Percentiles rank a stretch among this genome's conserved stretches.
Evolutionary conservation across 2,113 vertebrate species (phyloP).

Genomic region (Dicerorhinus sumatrensis): DNA sequence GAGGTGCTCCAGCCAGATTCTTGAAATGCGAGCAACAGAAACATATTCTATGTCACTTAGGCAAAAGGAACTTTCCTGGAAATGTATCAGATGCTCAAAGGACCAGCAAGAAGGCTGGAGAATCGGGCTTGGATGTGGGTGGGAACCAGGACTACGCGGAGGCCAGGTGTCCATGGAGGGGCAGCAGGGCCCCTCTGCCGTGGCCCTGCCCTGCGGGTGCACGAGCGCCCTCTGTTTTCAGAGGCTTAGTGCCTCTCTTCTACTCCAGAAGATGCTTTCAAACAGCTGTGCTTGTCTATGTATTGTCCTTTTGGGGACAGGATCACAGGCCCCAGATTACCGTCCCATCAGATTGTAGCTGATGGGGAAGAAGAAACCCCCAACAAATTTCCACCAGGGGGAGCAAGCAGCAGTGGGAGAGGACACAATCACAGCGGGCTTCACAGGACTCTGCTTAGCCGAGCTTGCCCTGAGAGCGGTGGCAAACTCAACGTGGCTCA

Average conservation of each 20-base stretch:
- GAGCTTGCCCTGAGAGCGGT: accelerated
- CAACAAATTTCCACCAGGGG: not conserved
- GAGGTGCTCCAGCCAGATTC: not conserved
- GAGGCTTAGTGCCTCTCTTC: not conserved
- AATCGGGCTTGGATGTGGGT: not conserved
- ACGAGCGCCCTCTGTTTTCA: accelerated
- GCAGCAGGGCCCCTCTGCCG: too few relatives aligned
- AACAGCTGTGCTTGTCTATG: accelerated
- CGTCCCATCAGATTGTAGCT: not conserved
- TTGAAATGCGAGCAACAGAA: not conserved
- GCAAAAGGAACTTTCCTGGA: not conserved
- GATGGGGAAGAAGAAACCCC: not conserved
- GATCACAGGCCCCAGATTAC: not conserved
- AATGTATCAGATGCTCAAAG: not conserved
- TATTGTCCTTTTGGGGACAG: not conserved
- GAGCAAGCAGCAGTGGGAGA: not conserved
- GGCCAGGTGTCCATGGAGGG: not conserved
- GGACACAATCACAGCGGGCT: not conserved
- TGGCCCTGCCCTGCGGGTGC: accelerated
- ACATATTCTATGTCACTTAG: not conserved
- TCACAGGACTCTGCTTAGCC: accelerated
- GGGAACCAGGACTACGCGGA: not conserved
- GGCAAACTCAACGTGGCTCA: accelerated
- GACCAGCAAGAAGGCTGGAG: not conserved
- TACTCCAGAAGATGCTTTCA: not conserved